phyloP scores from a whole-genome alignment of 2,888 invertebrate genomes.

The Parnassius orleans region DNA sequence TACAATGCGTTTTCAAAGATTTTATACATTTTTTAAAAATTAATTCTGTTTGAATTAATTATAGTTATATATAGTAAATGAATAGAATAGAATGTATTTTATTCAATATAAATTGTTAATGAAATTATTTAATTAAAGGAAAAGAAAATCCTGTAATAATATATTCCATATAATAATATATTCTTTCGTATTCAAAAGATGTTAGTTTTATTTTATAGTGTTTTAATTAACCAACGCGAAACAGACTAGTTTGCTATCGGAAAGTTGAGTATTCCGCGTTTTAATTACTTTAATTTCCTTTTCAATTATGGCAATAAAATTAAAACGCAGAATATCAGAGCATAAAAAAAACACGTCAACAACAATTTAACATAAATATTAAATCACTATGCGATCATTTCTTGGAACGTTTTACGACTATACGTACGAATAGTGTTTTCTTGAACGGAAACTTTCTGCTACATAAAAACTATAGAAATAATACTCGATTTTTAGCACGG shows the following conservation, averaged over 20 bases:
- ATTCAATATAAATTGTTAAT: too few relatives aligned
- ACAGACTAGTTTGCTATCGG: background rate
- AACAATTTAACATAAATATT: slow-evolving; percentile 2
- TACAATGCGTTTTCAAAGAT: too few relatives aligned
- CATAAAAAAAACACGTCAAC: slow-evolving; percentile 8
- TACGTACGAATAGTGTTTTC: slow-evolving; percentile 19
- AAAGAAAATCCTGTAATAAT: too few relatives aligned
- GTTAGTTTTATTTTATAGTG: background rate
- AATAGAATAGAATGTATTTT: too few relatives aligned
- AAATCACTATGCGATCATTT: slow-evolving; percentile 17
- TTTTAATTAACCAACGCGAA: background rate
- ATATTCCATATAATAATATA: too few relatives aligned
- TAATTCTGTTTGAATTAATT: too few relatives aligned
- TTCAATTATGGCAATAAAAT: slow-evolving; percentile 7
- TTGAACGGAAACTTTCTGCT: slow-evolving; percentile 13
- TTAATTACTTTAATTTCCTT: slow-evolving; percentile 16
- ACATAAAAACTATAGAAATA: too few relatives aligned
- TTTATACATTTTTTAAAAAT: too few relatives aligned
- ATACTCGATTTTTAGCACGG: too few relatives aligned
- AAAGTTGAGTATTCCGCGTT: background rate
- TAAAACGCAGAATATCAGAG: background rate
- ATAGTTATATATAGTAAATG: too few relatives aligned
- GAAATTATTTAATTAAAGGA: too few relatives aligned
- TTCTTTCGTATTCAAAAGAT: background rate
- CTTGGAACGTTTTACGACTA: slow-evolving; percentile 23